Conservation (phyloP, 2,888 invertebrate species). For the Glyphotaelius pellucidus region DNA sequence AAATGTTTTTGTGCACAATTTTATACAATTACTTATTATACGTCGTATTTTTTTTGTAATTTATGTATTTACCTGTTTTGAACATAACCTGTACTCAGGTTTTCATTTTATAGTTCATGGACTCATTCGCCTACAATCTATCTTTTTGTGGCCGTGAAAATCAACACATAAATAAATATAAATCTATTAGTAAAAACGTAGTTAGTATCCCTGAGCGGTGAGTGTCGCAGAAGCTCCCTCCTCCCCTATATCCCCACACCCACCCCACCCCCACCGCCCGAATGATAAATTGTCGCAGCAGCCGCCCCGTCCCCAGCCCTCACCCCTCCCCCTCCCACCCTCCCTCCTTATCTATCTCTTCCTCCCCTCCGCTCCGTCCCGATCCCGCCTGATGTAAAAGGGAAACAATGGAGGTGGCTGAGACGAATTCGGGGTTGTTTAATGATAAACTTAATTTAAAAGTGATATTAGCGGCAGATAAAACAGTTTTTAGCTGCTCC, state of each 20-base stretch:
- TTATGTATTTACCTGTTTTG: too few relatives aligned
- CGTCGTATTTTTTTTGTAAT: too few relatives aligned
- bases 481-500: conserved; percentile 34
- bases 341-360: conserved; percentile 66
- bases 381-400: conserved; percentile 66
- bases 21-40: too few relatives aligned
- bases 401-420: conserved; percentile 65
- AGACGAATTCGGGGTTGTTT: conserved; percentile 52
- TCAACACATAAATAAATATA: conserved; percentile 38
- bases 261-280: conserved; percentile 67
- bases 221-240: conserved; percentile 71
- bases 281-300: conserved; percentile 68
- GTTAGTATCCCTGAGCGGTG: conserved; percentile 68
- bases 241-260: conserved; percentile 67
- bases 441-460: conserved; percentile 51
- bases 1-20: too few relatives aligned
- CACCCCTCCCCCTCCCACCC: conserved; percentile 64
- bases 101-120: neutral
- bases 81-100: neutral
- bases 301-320: conserved; percentile 66
- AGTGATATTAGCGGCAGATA: conserved; percentile 47
- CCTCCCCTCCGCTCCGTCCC: conserved; percentile 64
- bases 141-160: neutral
- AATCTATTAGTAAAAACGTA: conserved; percentile 39
- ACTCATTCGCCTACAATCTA: neutral